phyloP scores from a whole-genome alignment of 2,113 vertebrate species.

The Scortum barcoo region DNA sequence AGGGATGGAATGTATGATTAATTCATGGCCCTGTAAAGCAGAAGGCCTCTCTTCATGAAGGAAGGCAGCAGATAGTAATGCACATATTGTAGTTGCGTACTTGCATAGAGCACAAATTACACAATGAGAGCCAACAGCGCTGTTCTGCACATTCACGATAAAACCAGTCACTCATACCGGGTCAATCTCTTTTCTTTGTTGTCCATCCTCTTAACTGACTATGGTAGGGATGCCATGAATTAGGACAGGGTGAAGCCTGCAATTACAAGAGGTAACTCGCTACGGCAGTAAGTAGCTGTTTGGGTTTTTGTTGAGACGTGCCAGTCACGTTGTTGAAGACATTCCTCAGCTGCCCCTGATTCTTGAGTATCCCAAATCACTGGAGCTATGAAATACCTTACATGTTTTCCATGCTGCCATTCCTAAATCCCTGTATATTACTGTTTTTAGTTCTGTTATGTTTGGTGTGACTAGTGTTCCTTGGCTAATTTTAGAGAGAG shows the following conservation, averaged over 20 bases:
- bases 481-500: neutral
- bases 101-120: slow-evolving; percentile 14
- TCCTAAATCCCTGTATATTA: neutral
- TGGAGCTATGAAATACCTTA: slow-evolving; percentile 33
- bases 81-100: slow-evolving; percentile 32
- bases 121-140: slow-evolving; percentile 5
- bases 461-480: neutral
- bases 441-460: slow-evolving; percentile 6
- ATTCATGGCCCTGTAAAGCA: slow-evolving; percentile 76
- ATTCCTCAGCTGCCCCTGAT: slow-evolving; percentile 57
- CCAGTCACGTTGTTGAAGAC: slow-evolving; percentile 52
- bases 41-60: slow-evolving; percentile 49
- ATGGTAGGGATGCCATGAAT: slow-evolving; percentile 11
- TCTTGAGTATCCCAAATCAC: slow-evolving; percentile 22
- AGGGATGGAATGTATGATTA: slow-evolving; percentile 75
- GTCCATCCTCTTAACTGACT: slow-evolving; percentile 6
- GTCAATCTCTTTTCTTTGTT: neutral
- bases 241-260: slow-evolving; percentile 18
- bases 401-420: slow-evolving; percentile 8
- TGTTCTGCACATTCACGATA: neutral
- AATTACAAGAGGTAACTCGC: slow-evolving; percentile 36
- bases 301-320: slow-evolving; percentile 65
- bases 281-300: slow-evolving; percentile 41
- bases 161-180: neutral
- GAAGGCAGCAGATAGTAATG: slow-evolving; percentile 37